Evolutionary conservation across 64 coral and sea anemone genomes (phyloP).

Genomic region (Acropora tenuis): DNA sequence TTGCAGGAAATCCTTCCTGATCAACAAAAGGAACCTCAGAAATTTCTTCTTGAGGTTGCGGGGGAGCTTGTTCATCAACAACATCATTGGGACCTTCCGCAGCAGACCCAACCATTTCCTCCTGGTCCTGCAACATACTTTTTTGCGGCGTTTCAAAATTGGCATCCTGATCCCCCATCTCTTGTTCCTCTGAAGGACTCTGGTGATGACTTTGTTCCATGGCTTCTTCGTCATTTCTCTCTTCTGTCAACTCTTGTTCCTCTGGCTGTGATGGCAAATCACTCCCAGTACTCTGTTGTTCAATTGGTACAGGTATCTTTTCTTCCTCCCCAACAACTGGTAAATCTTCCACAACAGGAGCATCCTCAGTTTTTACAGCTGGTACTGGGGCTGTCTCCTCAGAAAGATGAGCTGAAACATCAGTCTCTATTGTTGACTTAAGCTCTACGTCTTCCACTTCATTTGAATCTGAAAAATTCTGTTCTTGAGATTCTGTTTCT

Average conservation of each 20-base stretch:
- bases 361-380: slow-evolving; percentile 47
- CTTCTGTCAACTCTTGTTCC: neutral
- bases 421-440: neutral
- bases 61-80: neutral
- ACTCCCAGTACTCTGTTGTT: neutral
- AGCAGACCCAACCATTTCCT: neutral
- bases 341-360: neutral
- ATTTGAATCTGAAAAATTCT: neutral
- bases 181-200: neutral
- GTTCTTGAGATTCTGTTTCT: neutral
- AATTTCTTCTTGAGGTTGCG: neutral
- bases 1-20: neutral
- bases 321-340: neutral
- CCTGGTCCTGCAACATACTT: neutral
- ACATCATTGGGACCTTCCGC: neutral
- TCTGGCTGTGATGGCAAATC: neutral
- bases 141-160: neutral
- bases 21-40: neutral
- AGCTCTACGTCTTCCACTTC: slow-evolving; percentile 10
- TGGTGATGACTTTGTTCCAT: neutral
- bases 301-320: too few relatives aligned
- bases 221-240: neutral
- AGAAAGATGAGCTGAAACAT: neutral
- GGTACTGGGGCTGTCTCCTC: slow-evolving; percentile 7
- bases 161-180: neutral